Conservation (phyloP, 2,113 vertebrate species). For the Archilochus colubris region DNA sequence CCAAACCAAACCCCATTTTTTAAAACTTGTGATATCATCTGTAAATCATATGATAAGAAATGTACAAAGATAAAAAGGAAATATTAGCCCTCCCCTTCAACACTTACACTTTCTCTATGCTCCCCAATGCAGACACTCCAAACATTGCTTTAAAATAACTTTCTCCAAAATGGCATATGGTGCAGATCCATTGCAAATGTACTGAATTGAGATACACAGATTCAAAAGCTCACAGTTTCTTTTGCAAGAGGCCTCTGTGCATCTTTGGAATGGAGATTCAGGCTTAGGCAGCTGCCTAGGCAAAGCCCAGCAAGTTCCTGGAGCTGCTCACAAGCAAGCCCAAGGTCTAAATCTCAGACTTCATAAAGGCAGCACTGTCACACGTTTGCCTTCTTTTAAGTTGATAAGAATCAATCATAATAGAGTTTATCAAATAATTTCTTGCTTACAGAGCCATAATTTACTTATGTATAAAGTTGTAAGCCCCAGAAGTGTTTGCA, state of each 20-base stretch:
- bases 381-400: neutral
- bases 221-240: neutral
- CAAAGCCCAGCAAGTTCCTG: neutral
- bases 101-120: accelerated
- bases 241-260: neutral
- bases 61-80: neutral
- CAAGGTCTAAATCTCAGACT: neutral
- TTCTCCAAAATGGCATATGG: neutral
- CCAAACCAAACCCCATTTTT: too few relatives aligned
- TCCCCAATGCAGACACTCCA: neutral
- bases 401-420: neutral
- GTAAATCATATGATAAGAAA: neutral
- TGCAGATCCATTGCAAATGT: neutral
- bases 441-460: neutral
- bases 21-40: neutral
- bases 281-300: neutral
- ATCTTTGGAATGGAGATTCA: neutral
- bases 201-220: neutral
- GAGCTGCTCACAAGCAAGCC: neutral
- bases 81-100: neutral
- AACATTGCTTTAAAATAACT: neutral
- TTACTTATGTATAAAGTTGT: neutral
- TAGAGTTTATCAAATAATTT: neutral
- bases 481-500: neutral
- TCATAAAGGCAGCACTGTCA: accelerated